Conservation (phyloP, 2,113 vertebrate species). For the Chiloscyllium plagiosum region DNA sequence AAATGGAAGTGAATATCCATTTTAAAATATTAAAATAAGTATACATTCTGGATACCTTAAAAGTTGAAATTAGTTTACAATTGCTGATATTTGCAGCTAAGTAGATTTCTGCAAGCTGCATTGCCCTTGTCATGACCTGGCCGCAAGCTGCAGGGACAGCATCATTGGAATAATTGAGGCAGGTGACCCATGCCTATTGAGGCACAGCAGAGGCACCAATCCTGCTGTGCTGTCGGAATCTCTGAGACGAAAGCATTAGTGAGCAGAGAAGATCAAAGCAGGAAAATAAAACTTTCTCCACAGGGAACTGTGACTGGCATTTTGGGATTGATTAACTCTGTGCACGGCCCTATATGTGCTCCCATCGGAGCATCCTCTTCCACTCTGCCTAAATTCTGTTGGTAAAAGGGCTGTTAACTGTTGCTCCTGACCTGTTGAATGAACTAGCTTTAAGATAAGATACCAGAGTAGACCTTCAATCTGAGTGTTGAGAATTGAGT, state of each 20-base stretch:
- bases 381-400: neutral
- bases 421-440: neutral
- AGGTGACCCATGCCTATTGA: constrained; percentile 20
- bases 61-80: constrained; percentile 1
- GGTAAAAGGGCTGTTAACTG: neutral
- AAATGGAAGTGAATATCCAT: neutral
- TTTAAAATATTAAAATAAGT: neutral
- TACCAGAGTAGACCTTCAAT: neutral
- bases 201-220: neutral
- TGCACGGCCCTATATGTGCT: neutral
- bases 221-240: constrained; percentile 18
- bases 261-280: constrained; percentile 7
- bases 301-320: neutral
- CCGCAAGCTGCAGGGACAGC: constrained; percentile 4
- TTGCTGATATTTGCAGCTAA: neutral
- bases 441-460: neutral
- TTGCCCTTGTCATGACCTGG: constrained; percentile 19
- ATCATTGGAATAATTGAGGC: constrained; percentile 14
- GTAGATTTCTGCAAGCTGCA: neutral
- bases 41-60: neutral
- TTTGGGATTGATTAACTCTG: constrained; percentile 12
- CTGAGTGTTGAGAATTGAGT: neutral
- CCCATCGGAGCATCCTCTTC: neutral
- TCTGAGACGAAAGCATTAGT: neutral
- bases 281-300: constrained; percentile 1